phyloP scores from a whole-genome alignment of 2,113 vertebrate genomes.

The Aspidoscelis tigris region DNA sequence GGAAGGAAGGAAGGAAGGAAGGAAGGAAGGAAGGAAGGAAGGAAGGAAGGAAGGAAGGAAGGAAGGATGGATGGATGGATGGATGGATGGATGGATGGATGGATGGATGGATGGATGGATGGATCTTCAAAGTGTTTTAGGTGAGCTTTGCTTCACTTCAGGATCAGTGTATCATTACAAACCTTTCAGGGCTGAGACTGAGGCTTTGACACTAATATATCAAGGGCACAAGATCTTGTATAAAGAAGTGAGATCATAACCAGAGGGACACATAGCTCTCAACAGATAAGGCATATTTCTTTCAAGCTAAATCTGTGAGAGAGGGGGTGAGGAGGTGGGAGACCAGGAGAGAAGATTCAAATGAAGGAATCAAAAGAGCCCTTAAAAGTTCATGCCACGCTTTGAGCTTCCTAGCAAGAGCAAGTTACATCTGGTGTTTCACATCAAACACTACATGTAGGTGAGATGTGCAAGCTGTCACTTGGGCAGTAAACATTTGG shows the following conservation, averaged over 20 bases:
- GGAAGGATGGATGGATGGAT: no score
- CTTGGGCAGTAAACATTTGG: conserved; percentile 68
- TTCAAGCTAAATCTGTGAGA: conserved; percentile 11
- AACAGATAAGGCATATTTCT: neutral
- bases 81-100: no score
- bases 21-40: no score
- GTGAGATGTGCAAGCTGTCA: conserved; percentile 73
- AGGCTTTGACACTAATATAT: no score
- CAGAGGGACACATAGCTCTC: neutral
- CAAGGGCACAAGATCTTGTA: no score
- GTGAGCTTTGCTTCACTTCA: no score
- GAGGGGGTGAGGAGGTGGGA: neutral
- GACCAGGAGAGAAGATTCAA: neutral
- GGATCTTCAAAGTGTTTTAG: no score
- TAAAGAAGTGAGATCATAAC: neutral
- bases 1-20: no score
- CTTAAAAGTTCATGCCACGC: conserved; percentile 24
- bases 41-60: no score
- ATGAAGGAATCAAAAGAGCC: conserved; percentile 23
- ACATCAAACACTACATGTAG: conserved; percentile 69
- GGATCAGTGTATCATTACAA: no score
- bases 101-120: no score
- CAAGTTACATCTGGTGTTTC: conserved; percentile 61
- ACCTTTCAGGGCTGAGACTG: no score
- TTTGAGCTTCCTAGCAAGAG: conserved; percentile 60